These are phyloP conservation scores for Sakesphorus luctuosus DNA, from an alignment of 2,113 vertebrate species.

Conservation along the genomic window DNA sequence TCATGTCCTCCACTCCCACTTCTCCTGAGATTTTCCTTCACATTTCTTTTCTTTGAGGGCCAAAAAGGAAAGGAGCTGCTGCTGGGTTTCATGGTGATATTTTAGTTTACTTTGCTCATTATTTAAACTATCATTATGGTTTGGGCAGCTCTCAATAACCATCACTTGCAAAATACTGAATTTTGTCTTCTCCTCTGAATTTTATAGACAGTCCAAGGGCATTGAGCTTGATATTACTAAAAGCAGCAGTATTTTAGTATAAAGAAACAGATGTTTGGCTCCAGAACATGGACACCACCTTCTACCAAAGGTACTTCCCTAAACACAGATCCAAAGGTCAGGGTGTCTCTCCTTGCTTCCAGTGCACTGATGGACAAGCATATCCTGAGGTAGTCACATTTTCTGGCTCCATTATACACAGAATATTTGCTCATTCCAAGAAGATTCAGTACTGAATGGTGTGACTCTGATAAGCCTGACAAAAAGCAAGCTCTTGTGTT, in stretches of 20 bases:
- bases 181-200: slow-evolving; percentile 9
- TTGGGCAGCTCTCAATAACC: not conserved
- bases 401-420: not conserved
- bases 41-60: not conserved
- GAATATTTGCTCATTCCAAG: not conserved
- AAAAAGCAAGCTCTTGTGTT: slow-evolving; percentile 18
- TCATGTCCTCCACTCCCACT: not conserved
- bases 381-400: not conserved
- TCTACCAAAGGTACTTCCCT: slow-evolving; percentile 6
- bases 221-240: slow-evolving; percentile 16
- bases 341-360: not conserved
- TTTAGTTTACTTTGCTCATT: not conserved
- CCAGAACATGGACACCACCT: not conserved
- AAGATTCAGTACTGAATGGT: not conserved
- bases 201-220: not conserved
- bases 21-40: not conserved
- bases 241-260: slow-evolving; percentile 17
- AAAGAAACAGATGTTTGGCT: slow-evolving; percentile 60
- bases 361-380: not conserved
- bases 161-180: not conserved
- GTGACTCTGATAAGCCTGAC: not conserved
- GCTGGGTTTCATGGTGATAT: not conserved
- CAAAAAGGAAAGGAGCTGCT: not conserved
- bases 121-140: not conserved
- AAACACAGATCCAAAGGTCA: not conserved